Evolutionary conservation across 2,113 vertebrate genomes (phyloP).

Genomic region (Perca flavescens): DNA sequence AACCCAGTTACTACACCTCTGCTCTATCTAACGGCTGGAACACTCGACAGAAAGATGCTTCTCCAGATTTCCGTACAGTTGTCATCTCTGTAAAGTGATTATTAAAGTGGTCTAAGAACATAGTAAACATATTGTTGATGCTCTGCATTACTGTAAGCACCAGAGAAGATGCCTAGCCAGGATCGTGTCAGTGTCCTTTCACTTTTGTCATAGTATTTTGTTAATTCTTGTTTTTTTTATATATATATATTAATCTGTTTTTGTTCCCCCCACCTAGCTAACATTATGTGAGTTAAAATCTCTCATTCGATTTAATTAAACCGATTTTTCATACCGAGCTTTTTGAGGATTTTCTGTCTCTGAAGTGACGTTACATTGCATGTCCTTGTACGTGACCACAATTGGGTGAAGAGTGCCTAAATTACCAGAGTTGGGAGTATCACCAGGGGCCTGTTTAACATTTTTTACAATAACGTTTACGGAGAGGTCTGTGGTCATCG

Average conservation of each 20-base stretch:
- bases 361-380: too few species aligned
- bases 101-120: not conserved
- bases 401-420: constrained; percentile 45
- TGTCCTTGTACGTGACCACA: not conserved
- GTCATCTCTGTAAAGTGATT: too few species aligned
- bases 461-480: constrained; percentile 30
- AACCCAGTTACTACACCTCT: not conserved
- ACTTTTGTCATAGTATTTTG: constrained; percentile 37
- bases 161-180: constrained; percentile 12
- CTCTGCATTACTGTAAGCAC: not conserved
- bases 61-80: not conserved
- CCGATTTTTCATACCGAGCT: constrained; percentile 51
- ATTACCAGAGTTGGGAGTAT: not conserved
- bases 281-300: constrained; percentile 17
- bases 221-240: constrained; percentile 48
- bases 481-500: not conserved
- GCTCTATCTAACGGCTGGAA: not conserved
- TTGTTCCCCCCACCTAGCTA: constrained; percentile 9
- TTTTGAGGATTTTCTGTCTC: not conserved
- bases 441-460: constrained; percentile 18
- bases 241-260: constrained; percentile 53
- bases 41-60: not conserved
- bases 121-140: not conserved
- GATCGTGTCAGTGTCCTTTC: constrained; percentile 48
- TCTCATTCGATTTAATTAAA: constrained; percentile 72